Base-by-base conservation (phyloP, 2,797 vertebrate species). In the Oryzias sinensis region DNA sequence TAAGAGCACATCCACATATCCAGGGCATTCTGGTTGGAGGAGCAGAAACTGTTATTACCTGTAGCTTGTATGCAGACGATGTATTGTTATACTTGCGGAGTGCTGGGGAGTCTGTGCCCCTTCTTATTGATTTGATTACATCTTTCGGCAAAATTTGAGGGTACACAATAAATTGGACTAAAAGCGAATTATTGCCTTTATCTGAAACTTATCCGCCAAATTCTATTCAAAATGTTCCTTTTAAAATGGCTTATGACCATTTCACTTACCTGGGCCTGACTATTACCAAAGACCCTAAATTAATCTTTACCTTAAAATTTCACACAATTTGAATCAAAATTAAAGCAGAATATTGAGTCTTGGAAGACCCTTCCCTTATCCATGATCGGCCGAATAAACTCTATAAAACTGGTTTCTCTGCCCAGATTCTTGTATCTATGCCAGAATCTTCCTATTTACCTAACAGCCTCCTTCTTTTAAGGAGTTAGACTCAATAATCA, bases 331-430 rank as follows among this genome's bases (percentile, higher is more conserved):
- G 1, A 25, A 22, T 15, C 1, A 15, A 54, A 6, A 41, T 6
- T 22, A 14, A 53, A 53, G 16, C 22, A 59, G 33, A 51, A 43
- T 6, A 59, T 33, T 44, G 41, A 24, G 16, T 59, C 5, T 5
- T 43, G 41, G 41, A 43, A 16, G 18, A 20, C 1, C 2, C 20
- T 20, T 20, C 20, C 20, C 20, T 20, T 20, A 20, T 18, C 20
- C 20, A 20, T 20, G 20, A 20, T 20, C 2, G 20, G 20, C 20
- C 20, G 2, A 20, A 20, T 20, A 20, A 20, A 20, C 2, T 20
- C 20, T 20, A 20, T 20, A 20, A 20, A 20, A 20, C 1, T 20
- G 18, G 20, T 20, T 20, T 20, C 20, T 20, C 20, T 20, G 20
- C 20, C 20, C 2, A 20, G 20, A 18, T 18, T 18, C 18, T 18